phyloP scores from a whole-genome alignment of 2,113 vertebrate species.

The Pterocles burchelli region DNA sequence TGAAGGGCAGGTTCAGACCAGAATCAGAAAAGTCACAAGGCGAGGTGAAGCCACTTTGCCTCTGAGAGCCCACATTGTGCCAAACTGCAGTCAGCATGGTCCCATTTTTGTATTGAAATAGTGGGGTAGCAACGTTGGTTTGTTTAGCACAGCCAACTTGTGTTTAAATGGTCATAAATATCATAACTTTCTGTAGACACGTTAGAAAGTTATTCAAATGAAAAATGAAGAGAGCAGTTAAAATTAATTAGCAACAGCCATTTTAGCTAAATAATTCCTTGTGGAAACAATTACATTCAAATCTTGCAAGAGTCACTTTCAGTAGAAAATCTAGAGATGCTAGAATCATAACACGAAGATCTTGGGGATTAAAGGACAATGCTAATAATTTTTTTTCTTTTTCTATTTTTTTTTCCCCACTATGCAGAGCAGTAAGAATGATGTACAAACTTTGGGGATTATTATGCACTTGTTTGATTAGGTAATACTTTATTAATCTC shows the following conservation, averaged over 20 bases:
- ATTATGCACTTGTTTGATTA: not conserved
- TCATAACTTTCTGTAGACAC: not conserved
- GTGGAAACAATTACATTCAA: not conserved
- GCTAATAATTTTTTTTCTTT: not conserved
- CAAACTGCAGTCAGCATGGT: not conserved
- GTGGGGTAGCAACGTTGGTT: not conserved
- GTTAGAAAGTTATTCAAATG: not conserved
- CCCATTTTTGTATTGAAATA: not conserved
- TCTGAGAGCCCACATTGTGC: fast-evolving
- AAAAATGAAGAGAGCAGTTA: not conserved
- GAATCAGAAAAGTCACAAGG: not conserved
- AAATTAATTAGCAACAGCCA: not conserved
- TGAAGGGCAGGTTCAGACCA: not conserved
- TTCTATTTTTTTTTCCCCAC: not conserved
- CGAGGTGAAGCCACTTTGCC: not conserved
- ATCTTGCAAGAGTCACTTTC: not conserved
- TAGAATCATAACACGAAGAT: not conserved
- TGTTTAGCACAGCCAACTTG: not conserved
- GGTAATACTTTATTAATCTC: not conserved
- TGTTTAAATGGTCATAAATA: not conserved
- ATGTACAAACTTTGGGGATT: not conserved
- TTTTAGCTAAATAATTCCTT: not conserved
- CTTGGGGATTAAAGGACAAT: not conserved
- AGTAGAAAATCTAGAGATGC: not conserved
- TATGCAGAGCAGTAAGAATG: not conserved